Base-by-base conservation (phyloP, 23 tunicate genomes). In the Diplosoma virens region DNA sequence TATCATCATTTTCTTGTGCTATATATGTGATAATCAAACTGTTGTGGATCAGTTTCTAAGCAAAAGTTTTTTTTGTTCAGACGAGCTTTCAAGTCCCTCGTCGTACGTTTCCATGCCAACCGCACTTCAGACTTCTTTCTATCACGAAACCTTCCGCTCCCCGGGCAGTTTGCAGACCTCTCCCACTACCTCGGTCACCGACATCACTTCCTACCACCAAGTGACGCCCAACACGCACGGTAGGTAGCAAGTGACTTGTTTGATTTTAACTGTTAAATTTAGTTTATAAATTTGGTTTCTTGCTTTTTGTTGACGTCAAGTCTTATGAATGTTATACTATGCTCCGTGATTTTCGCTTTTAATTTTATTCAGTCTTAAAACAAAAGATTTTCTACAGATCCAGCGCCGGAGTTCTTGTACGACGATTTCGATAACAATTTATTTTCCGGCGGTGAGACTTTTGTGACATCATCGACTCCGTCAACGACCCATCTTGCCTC, bases 81-180 rank as follows among this genome's bases (percentile, higher is more conserved):
- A 72, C 27, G 97, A 90, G n/a, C 78, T 84, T 27, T 90, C 97
- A 23, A 90, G 97, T 79, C 97, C 97, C 14, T 89, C 86, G 18
- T 90, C 97, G 0, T 90, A 90, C 63, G 84, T 84, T 7, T 90
- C 97, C 16, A 67, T 81, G 74, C 90, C 97, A 18, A 90, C 97
- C 1, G 90, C 97, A 0, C 89, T 79, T 28, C 90, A 79, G 26
- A 32, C 33, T 6, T 37, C 89, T 3, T 74, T 66, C 28, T 84
- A 71, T 65, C 83, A 79, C 55, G 90, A 78, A 53, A 78, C 82
- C 75, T 90, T 84, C 67, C 82, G 83, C 36, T 90, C 97, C 4
- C 97, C 97, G 1, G 58, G 83, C 4, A 87, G 95, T 54, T 26
- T 80, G 1, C 90, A 84, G 66, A 77, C 97, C 33, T 84, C 97